Evolutionary conservation across 2,797 vertebrate species (phyloP).

Genomic region (Eurystomus glaucurus): DNA sequence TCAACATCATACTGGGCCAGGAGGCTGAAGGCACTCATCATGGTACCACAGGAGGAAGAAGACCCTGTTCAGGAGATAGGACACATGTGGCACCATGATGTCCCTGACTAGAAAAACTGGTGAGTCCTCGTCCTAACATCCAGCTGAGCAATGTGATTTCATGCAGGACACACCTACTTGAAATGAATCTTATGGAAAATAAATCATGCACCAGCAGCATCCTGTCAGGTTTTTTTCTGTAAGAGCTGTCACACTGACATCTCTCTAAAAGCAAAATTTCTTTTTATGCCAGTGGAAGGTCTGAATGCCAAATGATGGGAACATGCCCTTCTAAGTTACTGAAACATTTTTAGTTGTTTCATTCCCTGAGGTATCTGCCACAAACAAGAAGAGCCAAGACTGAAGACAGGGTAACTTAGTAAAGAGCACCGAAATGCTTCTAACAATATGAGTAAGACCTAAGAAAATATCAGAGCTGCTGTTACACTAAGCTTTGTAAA

Average conservation of each 20-base stretch:
- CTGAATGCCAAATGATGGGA: constrained; percentile 16
- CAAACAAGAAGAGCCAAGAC: not conserved
- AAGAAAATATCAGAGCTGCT: not conserved
- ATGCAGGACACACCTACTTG: not conserved
- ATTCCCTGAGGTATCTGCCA: not conserved
- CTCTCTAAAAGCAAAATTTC: constrained; percentile 4
- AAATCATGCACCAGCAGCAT: not conserved
- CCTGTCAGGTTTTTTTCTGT: not conserved
- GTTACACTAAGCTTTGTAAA: constrained; percentile 1
- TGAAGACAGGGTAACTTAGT: not conserved
- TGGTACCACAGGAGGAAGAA: not conserved
- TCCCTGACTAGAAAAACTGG: not conserved
- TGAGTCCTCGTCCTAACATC: not conserved
- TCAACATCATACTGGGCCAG: rapidly evolving
- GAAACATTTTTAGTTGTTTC: not conserved
- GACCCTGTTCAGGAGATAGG: not conserved
- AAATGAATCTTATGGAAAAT: not conserved
- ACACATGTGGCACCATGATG: not conserved
- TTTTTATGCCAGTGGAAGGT: constrained; percentile 24
- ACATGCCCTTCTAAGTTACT: not conserved
- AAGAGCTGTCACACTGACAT: constrained; percentile 11
- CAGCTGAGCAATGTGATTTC: not conserved
- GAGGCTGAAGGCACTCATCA: rapidly evolving
- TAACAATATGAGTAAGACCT: not conserved
- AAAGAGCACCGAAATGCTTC: not conserved